phyloP scores from a whole-genome alignment of 2,797 vertebrate genomes.

The Acanthis flammea region DNA sequence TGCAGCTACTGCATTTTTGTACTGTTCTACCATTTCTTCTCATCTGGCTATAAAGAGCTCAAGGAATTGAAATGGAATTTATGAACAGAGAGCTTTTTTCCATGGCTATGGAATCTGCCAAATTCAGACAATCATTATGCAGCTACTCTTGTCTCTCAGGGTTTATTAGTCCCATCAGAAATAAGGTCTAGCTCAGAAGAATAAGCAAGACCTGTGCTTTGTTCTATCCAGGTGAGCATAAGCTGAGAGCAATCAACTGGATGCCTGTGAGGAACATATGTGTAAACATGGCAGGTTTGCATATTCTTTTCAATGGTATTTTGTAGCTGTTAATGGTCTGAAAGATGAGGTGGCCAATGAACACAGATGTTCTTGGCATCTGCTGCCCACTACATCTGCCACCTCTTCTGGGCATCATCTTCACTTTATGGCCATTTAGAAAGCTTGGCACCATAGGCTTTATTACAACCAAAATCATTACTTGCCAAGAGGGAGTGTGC shows the following conservation, averaged over 20 bases:
- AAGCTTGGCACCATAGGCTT: not conserved
- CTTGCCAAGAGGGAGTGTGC: not conserved
- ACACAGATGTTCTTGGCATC: not conserved
- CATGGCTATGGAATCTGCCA: not conserved
- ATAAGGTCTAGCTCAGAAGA: not conserved
- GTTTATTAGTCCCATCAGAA: not conserved
- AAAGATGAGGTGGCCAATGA: not conserved
- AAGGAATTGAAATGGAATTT: not conserved
- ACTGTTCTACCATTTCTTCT: not conserved
- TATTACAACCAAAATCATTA: not conserved
- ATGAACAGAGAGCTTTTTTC: not conserved
- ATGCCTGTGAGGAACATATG: not conserved
- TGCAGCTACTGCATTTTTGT: not conserved
- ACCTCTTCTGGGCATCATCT: not conserved
- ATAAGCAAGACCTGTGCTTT: not conserved
- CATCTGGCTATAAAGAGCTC: not conserved
- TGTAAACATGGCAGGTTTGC: not conserved
- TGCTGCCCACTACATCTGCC: not conserved
- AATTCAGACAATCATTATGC: not conserved
- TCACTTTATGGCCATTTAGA: not conserved
- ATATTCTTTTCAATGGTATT: not conserved
- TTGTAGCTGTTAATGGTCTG: not conserved
- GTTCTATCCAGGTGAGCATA: not conserved
- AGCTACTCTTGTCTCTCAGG: not conserved
- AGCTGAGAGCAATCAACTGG: not conserved